These are phyloP conservation scores for Lycodopsis pacificus DNA, from an alignment of 2,797 vertebrate species.

Conservation along the genomic window DNA sequence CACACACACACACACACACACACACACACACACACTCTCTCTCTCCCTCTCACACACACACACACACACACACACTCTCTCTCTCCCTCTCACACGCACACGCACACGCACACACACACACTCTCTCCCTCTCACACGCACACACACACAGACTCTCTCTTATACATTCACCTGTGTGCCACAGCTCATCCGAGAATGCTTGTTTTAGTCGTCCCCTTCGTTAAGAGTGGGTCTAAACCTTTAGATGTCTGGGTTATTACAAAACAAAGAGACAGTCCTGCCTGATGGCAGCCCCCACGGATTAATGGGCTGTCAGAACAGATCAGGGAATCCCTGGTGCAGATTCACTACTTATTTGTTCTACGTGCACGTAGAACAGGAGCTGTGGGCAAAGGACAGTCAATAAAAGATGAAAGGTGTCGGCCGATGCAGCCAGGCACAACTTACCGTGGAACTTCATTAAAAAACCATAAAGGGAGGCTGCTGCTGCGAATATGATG, in stretches of 20 bases:
- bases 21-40: background rate
- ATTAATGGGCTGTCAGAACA: background rate
- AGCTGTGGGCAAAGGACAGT: background rate
- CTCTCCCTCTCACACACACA: no score
- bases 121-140: no score
- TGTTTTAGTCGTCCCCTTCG: background rate
- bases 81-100: no score
- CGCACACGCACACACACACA: background rate
- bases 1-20: no score
- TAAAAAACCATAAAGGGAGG: slow-evolving; percentile 39
- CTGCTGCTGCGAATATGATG: slow-evolving; percentile 24
- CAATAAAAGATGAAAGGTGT: slow-evolving; percentile 41
- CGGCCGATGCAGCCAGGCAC: slow-evolving; percentile 1
- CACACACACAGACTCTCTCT: no score
- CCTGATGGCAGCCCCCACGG: background rate
- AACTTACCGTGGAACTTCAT: slow-evolving; percentile 24
- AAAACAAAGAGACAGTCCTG: background rate
- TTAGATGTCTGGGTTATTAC: background rate
- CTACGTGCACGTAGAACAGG: background rate
- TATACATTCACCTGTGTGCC: background rate
- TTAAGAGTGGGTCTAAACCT: background rate
- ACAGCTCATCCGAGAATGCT: background rate
- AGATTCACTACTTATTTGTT: background rate
- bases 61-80: no score
- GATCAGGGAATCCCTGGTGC: background rate